phyloP scores from a whole-genome alignment of 64 coral and sea anemone genomes.

The Montipora efflorescens region DNA sequence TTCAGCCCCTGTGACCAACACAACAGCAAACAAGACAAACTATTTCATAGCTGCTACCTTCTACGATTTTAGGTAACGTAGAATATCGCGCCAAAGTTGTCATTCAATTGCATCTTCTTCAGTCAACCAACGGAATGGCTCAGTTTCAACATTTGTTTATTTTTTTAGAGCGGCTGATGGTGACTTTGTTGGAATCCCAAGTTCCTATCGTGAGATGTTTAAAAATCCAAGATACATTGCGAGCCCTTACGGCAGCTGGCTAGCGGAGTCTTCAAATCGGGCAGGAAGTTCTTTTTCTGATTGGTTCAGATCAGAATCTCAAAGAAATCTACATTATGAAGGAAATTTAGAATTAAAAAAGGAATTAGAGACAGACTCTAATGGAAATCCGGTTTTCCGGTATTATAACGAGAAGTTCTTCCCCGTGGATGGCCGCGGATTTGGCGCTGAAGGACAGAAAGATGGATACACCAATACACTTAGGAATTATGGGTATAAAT shows the following conservation, averaged over 20 bases:
- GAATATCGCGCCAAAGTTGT: not conserved
- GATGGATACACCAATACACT: constrained; percentile 92
- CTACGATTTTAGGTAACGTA: constrained; percentile 90
- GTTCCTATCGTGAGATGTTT: constrained; percentile 67
- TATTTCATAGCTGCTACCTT: constrained; percentile 79
- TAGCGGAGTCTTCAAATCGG: constrained; percentile 68
- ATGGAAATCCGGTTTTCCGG: constrained; percentile 77
- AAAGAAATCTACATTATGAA: constrained; percentile 64
- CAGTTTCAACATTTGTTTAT: not conserved
- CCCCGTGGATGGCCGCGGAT: constrained; percentile 91
- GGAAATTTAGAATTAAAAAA: constrained; percentile 68
- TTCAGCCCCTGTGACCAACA: constrained; percentile 87
- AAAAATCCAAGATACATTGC: constrained; percentile 83
- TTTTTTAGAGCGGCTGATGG: constrained; percentile 65
- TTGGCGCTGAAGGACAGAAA: constrained; percentile 91
- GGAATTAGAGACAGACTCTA: constrained; percentile 68
- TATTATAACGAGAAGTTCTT: constrained; percentile 81
- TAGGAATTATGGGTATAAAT: constrained; percentile 90
- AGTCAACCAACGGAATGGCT: too few relatives aligned
- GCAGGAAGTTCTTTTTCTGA: constrained; percentile 66
- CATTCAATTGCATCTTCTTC: too few relatives aligned
- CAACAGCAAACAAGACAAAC: constrained; percentile 79
- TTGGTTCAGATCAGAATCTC: constrained; percentile 81
- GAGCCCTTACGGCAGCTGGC: constrained; percentile 87
- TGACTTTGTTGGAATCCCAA: constrained; percentile 82